Conservation (phyloP, 2,113 vertebrate species). For the Nycticebus coucang region DNA sequence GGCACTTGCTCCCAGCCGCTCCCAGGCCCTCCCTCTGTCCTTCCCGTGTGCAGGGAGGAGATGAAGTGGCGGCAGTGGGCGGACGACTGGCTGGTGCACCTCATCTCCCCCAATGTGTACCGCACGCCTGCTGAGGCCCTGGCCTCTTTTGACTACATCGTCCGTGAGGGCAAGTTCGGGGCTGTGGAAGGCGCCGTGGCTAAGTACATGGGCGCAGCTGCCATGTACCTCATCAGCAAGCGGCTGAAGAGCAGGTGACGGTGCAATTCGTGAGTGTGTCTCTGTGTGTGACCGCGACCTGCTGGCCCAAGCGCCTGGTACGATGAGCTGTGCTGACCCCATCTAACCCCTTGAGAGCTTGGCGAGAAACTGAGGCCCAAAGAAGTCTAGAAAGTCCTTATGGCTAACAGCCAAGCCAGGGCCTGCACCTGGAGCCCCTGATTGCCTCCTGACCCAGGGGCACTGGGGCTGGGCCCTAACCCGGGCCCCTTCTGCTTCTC, state of each 20-base stretch:
- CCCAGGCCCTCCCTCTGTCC: background rate
- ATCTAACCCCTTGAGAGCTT: background rate
- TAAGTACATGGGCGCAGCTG: conserved; percentile 94
- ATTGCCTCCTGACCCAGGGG: background rate
- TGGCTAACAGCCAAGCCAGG: rapidly evolving
- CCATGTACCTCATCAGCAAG: conserved; percentile 96
- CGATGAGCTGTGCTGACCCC: background rate
- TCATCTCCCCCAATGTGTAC: conserved; percentile 98
- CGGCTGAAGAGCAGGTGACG: conserved; percentile 92
- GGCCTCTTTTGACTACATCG: conserved; percentile 98
- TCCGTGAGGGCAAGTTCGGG: conserved; percentile 96
- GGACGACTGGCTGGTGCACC: conserved; percentile 97
- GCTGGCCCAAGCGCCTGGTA: rapidly evolving
- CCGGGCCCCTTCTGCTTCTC: no score
- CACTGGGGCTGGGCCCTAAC: background rate
- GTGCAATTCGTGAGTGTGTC: rapidly evolving
- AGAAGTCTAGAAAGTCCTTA: background rate
- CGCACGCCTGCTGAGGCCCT: conserved; percentile 92
- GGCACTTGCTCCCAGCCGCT: background rate
- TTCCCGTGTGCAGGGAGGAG: conserved; percentile 89
- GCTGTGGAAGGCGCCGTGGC: conserved; percentile 92
- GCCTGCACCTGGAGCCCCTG: background rate
- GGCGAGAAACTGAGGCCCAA: background rate
- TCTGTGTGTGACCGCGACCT: background rate
- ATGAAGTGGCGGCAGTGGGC: conserved; percentile 98